A percentile compares a stretch with the other conserved stretches of the same genome.
These are phyloP conservation scores for Phylloscopus collybita DNA, from an alignment of 2,797 vertebrate species.

Conservation along the genomic window DNA sequence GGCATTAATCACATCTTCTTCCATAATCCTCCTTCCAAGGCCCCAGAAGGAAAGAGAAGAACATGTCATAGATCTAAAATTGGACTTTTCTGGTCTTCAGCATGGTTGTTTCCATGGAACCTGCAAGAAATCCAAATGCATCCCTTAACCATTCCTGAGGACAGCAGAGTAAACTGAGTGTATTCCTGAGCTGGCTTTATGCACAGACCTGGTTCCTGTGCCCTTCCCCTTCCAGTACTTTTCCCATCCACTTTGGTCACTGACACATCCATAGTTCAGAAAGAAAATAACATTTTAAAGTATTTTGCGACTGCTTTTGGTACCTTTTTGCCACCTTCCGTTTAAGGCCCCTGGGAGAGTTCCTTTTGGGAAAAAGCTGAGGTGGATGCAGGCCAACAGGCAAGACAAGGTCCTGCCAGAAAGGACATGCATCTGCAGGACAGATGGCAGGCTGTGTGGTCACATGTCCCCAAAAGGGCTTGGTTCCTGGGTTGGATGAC, in stretches of 20 bases:
- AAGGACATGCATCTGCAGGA: neutral
- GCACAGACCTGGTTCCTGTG: neutral
- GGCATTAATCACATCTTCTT: constrained; percentile 58
- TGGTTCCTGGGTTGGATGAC: neutral
- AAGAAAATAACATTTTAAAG: neutral
- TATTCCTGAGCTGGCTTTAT: neutral
- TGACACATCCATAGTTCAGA: neutral
- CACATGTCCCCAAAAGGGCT: neutral
- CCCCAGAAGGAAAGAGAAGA: neutral
- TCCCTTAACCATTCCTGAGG: neutral
- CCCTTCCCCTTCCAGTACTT: neutral
- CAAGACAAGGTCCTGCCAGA: neutral
- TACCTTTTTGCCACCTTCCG: neutral
- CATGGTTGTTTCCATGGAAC: neutral
- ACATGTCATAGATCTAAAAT: constrained; percentile 7
- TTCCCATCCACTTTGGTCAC: neutral
- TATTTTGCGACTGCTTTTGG: neutral
- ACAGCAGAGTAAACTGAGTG: neutral
- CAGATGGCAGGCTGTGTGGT: too few relatives aligned
- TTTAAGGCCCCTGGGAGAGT: fast-evolving
- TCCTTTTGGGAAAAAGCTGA: neutral
- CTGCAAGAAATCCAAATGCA: neutral
- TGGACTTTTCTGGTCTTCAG: neutral
- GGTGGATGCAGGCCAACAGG: fast-evolving
- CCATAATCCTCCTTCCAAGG: constrained; percentile 45